Conservation (phyloP, 2,888 invertebrate species). For the Pristionchus exspectatus region DNA sequence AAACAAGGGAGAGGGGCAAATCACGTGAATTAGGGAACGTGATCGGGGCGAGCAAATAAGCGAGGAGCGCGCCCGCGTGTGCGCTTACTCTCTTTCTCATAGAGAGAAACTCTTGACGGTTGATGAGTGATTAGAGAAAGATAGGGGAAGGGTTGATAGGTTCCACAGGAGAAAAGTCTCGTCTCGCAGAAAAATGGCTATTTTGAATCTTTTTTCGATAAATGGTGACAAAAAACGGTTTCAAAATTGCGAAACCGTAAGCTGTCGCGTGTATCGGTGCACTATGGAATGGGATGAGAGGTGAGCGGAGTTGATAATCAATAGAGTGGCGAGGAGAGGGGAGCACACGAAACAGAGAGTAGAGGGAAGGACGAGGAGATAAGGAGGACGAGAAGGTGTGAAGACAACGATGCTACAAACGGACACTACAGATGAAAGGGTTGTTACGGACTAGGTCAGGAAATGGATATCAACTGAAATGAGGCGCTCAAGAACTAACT, state of each 20-base stretch:
- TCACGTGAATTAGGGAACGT: slow-evolving; percentile 40
- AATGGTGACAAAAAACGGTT: background rate
- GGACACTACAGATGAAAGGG: background rate
- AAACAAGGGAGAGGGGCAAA: background rate
- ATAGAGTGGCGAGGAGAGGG: background rate
- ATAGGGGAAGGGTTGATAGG: slow-evolving; percentile 5
- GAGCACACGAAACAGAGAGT: background rate
- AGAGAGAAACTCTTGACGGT: slow-evolving; percentile 4
- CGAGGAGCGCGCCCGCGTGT: background rate
- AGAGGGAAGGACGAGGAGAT: background rate
- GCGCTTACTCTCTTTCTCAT: background rate
- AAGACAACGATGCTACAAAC: background rate
- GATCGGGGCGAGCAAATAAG: background rate
- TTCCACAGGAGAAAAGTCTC: background rate
- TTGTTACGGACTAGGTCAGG: no score
- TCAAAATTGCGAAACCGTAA: background rate
- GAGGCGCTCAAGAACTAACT: no score
- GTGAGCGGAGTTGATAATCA: slow-evolving; percentile 3
- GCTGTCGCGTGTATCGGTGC: background rate
- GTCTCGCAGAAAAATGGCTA: background rate
- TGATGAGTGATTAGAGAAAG: slow-evolving; percentile 8
- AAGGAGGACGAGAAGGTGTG: background rate
- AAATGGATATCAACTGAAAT: no score
- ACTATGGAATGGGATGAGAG: slow-evolving; percentile 14
- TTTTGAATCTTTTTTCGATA: no score